These are phyloP conservation scores for Geotrypetes seraphini DNA, from an alignment of 2,797 vertebrate species.

Conservation along the genomic window DNA sequence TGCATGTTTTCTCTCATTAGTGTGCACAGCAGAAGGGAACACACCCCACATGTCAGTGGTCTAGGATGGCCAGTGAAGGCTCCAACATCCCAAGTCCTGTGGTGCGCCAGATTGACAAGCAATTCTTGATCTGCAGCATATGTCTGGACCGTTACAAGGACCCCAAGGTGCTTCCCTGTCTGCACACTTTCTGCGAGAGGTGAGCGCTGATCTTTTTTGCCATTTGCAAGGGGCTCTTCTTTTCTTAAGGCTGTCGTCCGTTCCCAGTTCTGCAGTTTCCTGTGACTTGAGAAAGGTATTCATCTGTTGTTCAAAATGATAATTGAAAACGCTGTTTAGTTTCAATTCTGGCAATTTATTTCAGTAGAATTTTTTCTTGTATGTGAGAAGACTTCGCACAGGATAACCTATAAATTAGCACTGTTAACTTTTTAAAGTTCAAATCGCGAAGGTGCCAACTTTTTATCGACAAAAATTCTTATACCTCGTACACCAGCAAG, in stretches of 20 bases:
- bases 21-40: slow-evolving; percentile 68
- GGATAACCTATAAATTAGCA: too few relatives aligned
- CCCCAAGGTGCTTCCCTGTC: slow-evolving; percentile 94
- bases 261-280: slow-evolving; percentile 1
- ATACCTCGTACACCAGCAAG: too few relatives aligned
- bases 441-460: too few relatives aligned
- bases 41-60: slow-evolving; percentile 68
- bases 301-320: too few relatives aligned
- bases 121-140: slow-evolving; percentile 99
- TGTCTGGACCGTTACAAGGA: slow-evolving; percentile 97
- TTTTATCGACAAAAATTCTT: too few relatives aligned
- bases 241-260: background rate
- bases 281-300: background rate
- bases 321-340: too few relatives aligned
- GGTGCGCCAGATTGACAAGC: slow-evolving; percentile 96
- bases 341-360: too few relatives aligned
- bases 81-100: slow-evolving; percentile 89
- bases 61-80: slow-evolving; percentile 97
- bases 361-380: too few relatives aligned
- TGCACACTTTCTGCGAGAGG: slow-evolving; percentile 98
- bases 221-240: background rate
- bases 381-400: too few relatives aligned
- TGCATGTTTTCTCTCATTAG: slow-evolving; percentile 34
- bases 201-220: slow-evolving; percentile 41
- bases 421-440: too few relatives aligned